Base-by-base conservation (phyloP, 2,113 vertebrate genomes). In the Monopterus albus region DNA sequence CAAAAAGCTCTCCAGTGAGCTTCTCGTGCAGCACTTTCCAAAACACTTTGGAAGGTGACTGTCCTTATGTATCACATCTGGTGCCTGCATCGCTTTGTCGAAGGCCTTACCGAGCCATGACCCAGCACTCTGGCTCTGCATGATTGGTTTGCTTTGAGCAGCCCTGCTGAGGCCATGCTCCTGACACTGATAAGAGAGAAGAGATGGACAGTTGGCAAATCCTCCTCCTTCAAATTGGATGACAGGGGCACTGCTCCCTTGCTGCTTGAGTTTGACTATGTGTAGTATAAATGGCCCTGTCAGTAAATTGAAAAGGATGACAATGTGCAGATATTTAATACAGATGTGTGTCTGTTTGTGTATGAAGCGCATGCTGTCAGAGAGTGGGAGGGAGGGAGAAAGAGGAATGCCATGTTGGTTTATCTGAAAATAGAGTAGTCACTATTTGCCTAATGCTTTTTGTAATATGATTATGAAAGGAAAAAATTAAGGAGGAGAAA, bases 211-310 rank as follows among this genome's bases (percentile, higher is more conserved):
- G 39, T 39, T 49, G 47, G 53, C 70, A 57, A 70, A 50, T 53
- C 57, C 31, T 46, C 25, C 35, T 20, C 56, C 75, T 78, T 45
- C 28, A 40, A 65, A 57, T 23, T 64, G 49, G 67, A 83, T 71
- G 45, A 72, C 61, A 12, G 60, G 29, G 40, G n/a, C 45, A 52
- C 13, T 15, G 3, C 45, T 75, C 46, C 49, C 28, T 38, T 11
- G 43, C 40, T 47, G 46, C 10, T 43, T 68, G 29, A 58, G 25
- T 57, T 46, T 21, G 43, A 26, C 18, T 42, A 11, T 61, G 43
- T 60, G 29, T 39, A 49, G 43, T 60, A 35, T 39, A 49, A 50
- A 56, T 2, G 31, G 2, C 5, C 46, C 43, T 20, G 49, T 21
- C 51, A 40, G 49, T 45, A 69, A 47, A 60, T 39, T 25, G 46